phyloP scores from a whole-genome alignment of 2,797 vertebrate species.

The Pampus argenteus region DNA sequence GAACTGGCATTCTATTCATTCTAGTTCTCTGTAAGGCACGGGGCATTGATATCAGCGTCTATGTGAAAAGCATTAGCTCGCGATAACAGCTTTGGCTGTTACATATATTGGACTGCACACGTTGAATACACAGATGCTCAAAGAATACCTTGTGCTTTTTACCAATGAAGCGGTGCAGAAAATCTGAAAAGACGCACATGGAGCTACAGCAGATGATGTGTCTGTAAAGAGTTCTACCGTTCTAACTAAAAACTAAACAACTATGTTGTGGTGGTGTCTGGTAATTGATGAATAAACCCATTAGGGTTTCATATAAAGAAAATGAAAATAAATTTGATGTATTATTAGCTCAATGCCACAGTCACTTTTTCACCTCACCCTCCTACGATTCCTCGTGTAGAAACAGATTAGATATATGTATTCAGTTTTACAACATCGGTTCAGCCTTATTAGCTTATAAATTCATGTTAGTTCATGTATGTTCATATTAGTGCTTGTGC shows the following conservation, averaged over 20 bases:
- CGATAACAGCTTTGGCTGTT: constrained; percentile 66
- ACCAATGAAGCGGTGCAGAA: constrained; percentile 29
- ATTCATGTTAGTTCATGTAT: background rate
- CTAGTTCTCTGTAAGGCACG: constrained; percentile 50
- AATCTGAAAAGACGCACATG: constrained; percentile 38
- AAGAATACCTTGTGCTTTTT: constrained; percentile 55
- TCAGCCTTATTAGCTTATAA: background rate
- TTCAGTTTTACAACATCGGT: background rate
- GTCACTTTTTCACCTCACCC: background rate
- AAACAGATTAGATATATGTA: constrained; percentile 3
- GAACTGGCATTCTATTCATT: constrained; percentile 59
- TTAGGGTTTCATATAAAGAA: background rate
- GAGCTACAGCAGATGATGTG: constrained; percentile 22
- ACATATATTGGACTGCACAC: constrained; percentile 73
- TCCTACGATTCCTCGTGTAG: background rate
- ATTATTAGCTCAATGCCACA: background rate
- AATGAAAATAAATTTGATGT: background rate
- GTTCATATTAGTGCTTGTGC: constrained; percentile 7
- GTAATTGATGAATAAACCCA: background rate
- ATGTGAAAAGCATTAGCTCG: constrained; percentile 65
- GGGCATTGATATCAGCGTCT: constrained; percentile 61
- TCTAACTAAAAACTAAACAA: constrained; percentile 24
- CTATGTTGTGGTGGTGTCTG: background rate
- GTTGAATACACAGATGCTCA: constrained; percentile 59
- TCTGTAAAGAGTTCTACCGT: constrained; percentile 13